Conservation (phyloP, 2,113 vertebrate genomes). For the Apteryx owenii region DNA sequence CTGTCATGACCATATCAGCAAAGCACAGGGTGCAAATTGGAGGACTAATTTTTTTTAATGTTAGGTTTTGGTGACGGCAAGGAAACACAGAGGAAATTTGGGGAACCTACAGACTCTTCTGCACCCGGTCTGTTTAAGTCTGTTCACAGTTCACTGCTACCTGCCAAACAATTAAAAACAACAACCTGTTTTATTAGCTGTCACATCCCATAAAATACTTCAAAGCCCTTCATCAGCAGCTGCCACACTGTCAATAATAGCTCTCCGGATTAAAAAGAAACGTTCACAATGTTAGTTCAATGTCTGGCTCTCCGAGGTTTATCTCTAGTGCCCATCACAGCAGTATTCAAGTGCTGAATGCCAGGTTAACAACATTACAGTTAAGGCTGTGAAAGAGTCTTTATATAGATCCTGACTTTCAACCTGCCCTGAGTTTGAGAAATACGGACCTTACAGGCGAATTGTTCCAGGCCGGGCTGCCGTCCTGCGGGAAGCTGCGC, state of each 20-base stretch:
- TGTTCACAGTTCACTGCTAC: constrained; percentile 62
- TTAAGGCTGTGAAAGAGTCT: constrained; percentile 55
- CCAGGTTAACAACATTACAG: constrained; percentile 57
- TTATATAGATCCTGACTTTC: not conserved
- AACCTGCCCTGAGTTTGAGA: not conserved
- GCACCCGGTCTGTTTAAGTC: constrained; percentile 24
- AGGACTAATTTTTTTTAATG: not conserved
- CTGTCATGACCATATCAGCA: not conserved
- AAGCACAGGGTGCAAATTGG: not conserved
- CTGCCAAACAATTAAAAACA: constrained; percentile 67
- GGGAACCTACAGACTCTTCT: not conserved
- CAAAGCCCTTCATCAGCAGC: constrained; percentile 45
- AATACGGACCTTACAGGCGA: constrained; percentile 7
- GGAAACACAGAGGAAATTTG: not conserved
- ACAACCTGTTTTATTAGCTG: constrained; percentile 71
- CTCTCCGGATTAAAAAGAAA: constrained; percentile 27
- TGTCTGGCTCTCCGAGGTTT: constrained; percentile 54
- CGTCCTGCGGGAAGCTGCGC: not conserved
- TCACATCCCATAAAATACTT: constrained; percentile 63
- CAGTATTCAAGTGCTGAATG: constrained; percentile 31
- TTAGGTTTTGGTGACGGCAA: not conserved
- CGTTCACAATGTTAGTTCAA: constrained; percentile 34
- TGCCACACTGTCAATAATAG: constrained; percentile 58
- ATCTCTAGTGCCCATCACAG: constrained; percentile 45
- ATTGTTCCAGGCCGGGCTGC: not conserved